A percentile compares a stretch with the other conserved stretches of the same genome.
Conservation (phyloP, 2,113 vertebrate species). For the Seriola dumerili region DNA sequence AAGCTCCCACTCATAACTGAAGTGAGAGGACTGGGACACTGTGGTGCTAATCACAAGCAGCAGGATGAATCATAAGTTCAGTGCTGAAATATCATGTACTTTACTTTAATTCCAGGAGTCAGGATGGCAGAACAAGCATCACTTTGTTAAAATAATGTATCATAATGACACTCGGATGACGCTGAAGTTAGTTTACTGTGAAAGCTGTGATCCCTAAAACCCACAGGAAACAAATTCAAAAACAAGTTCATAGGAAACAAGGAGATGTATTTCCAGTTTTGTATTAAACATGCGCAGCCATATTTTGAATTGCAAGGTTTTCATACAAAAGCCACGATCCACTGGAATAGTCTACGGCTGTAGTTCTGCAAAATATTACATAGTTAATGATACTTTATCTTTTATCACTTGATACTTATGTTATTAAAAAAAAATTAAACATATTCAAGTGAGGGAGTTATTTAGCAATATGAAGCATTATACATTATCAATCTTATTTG, state of each 20-base stretch:
- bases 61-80: conserved; percentile 51
- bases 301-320: neutral
- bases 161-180: conserved; percentile 5
- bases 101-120: conserved; percentile 23
- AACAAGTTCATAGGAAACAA: too few species aligned
- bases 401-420: neutral
- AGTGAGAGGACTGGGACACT: conserved; percentile 16
- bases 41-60: conserved; percentile 19
- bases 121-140: conserved; percentile 28
- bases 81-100: conserved; percentile 28
- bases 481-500: too few species aligned
- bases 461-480: too few species aligned
- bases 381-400: neutral
- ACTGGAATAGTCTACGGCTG: neutral
- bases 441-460: too few species aligned
- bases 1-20: conserved; percentile 34
- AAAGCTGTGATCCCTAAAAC: neutral
- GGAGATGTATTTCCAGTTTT: neutral
- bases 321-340: neutral
- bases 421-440: too few species aligned
- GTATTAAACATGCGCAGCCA: neutral
- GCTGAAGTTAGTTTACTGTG: neutral
- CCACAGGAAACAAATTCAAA: neutral
- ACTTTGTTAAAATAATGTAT: conserved; percentile 13
- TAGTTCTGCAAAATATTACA: neutral